Base-by-base conservation (phyloP, 2,113 vertebrate genomes). In the Tretioscincus oriximinensis region DNA sequence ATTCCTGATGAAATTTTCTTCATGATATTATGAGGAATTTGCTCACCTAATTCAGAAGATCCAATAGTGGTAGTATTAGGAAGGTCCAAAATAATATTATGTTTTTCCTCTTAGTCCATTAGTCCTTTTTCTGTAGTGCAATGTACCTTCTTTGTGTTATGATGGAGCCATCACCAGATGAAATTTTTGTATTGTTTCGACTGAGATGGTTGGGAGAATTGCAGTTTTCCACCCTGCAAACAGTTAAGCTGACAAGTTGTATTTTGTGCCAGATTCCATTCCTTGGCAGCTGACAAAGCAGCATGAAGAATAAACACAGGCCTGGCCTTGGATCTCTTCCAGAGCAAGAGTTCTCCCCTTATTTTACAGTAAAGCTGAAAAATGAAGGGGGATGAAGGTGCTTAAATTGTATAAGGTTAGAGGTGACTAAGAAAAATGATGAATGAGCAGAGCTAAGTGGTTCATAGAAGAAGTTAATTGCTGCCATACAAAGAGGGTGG, bases 381-480 rank as follows among this genome's bases (percentile, higher is more conserved):
- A 75, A 28, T 6, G 20, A 26, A 18, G 49, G 51, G 66, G 31
- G 28, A 54, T 47, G 35, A 22, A 1, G 69, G n/a, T 51, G 58
- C 26, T 68, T 76, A 45, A 9, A 41, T 45, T 67, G 18, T 68
- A 24, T 21, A 1, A 20, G 12, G 47, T 24, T 45, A 29, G 67
- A 54, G 8, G 29, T 51, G 28, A 77, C 18, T 1, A n/a, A 63
- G 70, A 74, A 60, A 69, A 79, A 49, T 22, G 61, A 73, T 45
- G 35, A 35, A 47, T 31, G 51, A 21, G 41, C 20, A 28, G 58
- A 63, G 54, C n/a, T 61, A 76, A 81, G 51, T 76, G 51, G 65
- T 69, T 76, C 47, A 49, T 47, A 24, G 20, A 58, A 78, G 31
- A 71, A 26, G 81, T 51, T 61, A 84, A 68, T 63, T 79, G 70